Percentiles rank a stretch among this genome's conserved stretches.
These are phyloP conservation scores for Syrrhaptes paradoxus DNA, from an alignment of 2,113 vertebrate species.

Conservation along the genomic window DNA sequence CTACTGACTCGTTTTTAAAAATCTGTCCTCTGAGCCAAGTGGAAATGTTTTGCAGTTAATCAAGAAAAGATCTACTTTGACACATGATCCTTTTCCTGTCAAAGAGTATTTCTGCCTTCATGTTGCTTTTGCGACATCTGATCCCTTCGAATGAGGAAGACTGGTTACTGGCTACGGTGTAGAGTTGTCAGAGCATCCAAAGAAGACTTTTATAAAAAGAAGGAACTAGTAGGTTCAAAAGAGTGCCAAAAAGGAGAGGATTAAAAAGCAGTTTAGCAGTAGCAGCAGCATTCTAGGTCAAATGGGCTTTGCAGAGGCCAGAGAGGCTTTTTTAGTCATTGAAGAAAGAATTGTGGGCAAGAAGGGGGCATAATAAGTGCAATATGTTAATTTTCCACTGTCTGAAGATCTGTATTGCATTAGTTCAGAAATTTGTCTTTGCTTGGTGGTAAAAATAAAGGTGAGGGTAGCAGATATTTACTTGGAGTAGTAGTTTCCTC, in stretches of 20 bases:
- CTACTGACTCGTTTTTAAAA: not conserved
- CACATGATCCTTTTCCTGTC: not conserved
- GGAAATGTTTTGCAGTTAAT: not conserved
- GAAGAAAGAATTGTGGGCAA: conserved; percentile 11
- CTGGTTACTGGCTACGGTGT: not conserved
- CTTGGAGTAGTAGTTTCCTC: not conserved
- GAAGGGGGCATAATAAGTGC: not conserved
- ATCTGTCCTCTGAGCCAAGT: not conserved
- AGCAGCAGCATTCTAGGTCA: not conserved
- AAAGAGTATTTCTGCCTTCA: not conserved
- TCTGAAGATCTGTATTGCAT: not conserved
- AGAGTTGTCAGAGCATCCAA: not conserved
- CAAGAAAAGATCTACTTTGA: not conserved
- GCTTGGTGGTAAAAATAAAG: not conserved
- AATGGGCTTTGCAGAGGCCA: not conserved
- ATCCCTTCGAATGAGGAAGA: not conserved
- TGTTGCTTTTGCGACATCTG: not conserved
- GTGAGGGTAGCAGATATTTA: not conserved
- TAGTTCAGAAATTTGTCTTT: not conserved
- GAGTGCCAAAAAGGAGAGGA: not conserved
- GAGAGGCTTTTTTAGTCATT: not conserved
- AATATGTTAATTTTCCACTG: not conserved
- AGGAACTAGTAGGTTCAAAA: not conserved
- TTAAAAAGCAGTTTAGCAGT: conserved; percentile 10
- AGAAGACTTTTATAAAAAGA: not conserved